Base-by-base conservation (phyloP, 2,797 vertebrate genomes). In the Phataginus tricuspis region DNA sequence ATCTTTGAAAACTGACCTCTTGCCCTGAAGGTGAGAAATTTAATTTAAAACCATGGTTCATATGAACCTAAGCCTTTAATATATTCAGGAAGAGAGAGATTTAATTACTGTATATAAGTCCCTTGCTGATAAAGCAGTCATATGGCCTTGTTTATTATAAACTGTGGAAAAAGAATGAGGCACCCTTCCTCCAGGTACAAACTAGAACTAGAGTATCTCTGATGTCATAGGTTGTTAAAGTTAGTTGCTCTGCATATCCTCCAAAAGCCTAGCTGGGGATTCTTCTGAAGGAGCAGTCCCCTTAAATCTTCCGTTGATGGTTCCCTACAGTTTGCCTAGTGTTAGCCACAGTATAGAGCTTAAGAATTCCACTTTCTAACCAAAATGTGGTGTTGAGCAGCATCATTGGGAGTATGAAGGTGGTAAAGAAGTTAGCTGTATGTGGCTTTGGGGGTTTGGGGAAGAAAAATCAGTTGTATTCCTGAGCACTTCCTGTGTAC, bases 1-100 rank as follows among this genome's bases (percentile, higher is more conserved):
- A 85, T 34, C 71, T 71, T 87, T 86, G 88, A 94, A 91, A 96
- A 69, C 31, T 63, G 34, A 66, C 72, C 69, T 55, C 45, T 72
- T 74, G 25, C 66, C 42, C 29, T 74, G 34, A 55, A 82, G 19
- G 16, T 87, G 78, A 59, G 69, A 72, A 64, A 34, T 95, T 90
- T 79, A 74, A 87, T 78, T 86, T 92, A 82, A 53, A 94, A 83
- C 31, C 34, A 21, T 86, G n/a, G 10, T 78, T 86, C 51, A 75
- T 0, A 66, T 61, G 53, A 12, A 45, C 51, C 39, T 82, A 29
- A 87, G 39, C 79, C 31, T 83, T 85, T 87, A 71, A 66, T 6
- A 79, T 82, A 51, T 69, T 78, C 23, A 90, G 39, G 42, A 69
- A 61, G 51, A 74, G 64, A 27, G 53, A 83, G 19, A 86, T 45